Evolutionary conservation across 2,797 vertebrate genomes (phyloP).

Genomic region (Mareca strepera): DNA sequence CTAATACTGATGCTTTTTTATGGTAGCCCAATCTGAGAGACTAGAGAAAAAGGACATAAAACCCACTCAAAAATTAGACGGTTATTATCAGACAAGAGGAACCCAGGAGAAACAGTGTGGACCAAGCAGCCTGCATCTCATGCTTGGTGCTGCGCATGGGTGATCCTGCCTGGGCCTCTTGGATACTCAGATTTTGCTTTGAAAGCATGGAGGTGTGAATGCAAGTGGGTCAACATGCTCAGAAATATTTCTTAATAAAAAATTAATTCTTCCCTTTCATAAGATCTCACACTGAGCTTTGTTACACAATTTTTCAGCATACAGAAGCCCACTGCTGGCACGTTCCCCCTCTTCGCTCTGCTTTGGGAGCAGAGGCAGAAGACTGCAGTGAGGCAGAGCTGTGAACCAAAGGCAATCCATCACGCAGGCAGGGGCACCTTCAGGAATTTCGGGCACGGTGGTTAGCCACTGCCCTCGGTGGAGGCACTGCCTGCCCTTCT

Average conservation of each 20-base stretch:
- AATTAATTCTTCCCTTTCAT: neutral
- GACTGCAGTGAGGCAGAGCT: neutral
- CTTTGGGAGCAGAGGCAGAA: neutral
- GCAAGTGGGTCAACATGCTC: accelerated
- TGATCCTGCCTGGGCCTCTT: neutral
- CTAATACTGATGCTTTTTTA: neutral
- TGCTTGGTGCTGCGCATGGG: accelerated
- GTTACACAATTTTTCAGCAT: neutral
- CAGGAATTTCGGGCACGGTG: neutral
- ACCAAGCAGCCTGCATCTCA: neutral
- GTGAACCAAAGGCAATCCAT: neutral
- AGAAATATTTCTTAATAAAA: neutral
- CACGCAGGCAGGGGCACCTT: neutral
- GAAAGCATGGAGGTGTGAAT: neutral
- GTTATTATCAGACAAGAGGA: neutral
- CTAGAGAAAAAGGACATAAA: neutral
- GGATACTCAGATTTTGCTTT: neutral
- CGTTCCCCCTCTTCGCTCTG: neutral
- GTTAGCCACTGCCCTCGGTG: neutral
- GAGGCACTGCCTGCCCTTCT: neutral
- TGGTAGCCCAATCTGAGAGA: neutral
- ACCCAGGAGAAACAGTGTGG: accelerated
- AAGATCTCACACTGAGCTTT: neutral
- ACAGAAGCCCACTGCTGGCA: accelerated
- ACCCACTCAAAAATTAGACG: neutral